phyloP scores from a whole-genome alignment of 2,888 invertebrate genomes.

The Prionchulus punctatus region DNA sequence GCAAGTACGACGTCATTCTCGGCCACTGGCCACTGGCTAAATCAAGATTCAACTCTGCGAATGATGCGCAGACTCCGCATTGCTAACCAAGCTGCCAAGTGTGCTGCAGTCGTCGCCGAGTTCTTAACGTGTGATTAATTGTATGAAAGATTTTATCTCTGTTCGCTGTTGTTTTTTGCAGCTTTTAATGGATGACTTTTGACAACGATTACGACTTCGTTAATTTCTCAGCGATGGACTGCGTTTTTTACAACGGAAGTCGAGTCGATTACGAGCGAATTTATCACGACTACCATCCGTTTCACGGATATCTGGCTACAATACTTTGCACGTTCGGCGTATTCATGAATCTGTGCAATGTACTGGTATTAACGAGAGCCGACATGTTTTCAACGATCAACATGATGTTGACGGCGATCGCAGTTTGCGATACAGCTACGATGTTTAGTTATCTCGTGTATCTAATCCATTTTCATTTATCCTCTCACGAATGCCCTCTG shows the following conservation, averaged over 20 bases:
- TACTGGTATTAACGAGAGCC: background rate
- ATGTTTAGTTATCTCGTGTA: background rate
- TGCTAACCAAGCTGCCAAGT: no score
- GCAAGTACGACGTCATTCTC: no score
- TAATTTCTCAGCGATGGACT: no score
- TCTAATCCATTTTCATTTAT: background rate
- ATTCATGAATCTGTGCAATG: background rate
- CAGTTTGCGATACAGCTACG: background rate
- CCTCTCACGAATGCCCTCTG: background rate
- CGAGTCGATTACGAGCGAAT: background rate
- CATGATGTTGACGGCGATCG: background rate
- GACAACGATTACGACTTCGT: no score
- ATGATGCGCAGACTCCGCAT: no score
- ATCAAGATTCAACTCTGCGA: no score
- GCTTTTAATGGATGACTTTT: no score
- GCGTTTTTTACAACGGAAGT: background rate
- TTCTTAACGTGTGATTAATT: no score
- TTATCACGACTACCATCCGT: background rate
- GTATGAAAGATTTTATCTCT: no score
- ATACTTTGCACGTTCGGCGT: background rate
- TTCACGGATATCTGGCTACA: background rate
- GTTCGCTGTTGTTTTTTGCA: no score
- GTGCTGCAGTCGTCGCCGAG: no score
- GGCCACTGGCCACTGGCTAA: no score
- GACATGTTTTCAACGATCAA: slow-evolving; percentile 1